phyloP scores from a whole-genome alignment of 2,113 vertebrate genomes.

The Eonycteris spelaea region DNA sequence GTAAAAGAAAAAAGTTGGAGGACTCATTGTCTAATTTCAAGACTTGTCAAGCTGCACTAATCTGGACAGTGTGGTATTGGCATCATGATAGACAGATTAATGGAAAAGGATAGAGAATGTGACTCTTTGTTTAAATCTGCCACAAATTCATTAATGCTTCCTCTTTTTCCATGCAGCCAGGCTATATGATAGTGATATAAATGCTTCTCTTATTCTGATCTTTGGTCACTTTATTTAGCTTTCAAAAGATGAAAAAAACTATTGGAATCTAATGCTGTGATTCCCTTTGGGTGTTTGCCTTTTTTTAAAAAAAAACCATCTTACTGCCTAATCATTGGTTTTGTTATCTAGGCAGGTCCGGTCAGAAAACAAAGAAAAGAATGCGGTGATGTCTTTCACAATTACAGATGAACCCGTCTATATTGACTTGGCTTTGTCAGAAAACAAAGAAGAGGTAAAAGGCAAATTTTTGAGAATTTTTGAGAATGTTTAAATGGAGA shows the following conservation, averaged over 20 bases:
- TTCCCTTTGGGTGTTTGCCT: not conserved
- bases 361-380: constrained; percentile 94
- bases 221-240: not conserved
- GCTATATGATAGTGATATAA: not conserved
- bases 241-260: not conserved
- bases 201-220: not conserved
- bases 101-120: not conserved
- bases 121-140: not conserved
- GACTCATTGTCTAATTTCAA: not conserved
- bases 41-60: not conserved
- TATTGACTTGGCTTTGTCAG: constrained; percentile 90
- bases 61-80: not conserved
- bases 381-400: constrained; percentile 94
- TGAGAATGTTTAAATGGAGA: not conserved
- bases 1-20: not conserved
- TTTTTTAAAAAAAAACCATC: not conserved
- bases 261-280: not conserved
- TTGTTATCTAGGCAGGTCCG: constrained; percentile 92
- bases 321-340: constrained; percentile 1
- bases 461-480: not conserved
- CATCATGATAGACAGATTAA: not conserved
- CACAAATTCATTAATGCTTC: not conserved
- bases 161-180: not conserved
- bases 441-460: constrained; percentile 94
- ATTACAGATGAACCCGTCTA: constrained; percentile 93